Conservation (phyloP, 2,797 vertebrate genomes). For the Novumbra hubbsi region DNA sequence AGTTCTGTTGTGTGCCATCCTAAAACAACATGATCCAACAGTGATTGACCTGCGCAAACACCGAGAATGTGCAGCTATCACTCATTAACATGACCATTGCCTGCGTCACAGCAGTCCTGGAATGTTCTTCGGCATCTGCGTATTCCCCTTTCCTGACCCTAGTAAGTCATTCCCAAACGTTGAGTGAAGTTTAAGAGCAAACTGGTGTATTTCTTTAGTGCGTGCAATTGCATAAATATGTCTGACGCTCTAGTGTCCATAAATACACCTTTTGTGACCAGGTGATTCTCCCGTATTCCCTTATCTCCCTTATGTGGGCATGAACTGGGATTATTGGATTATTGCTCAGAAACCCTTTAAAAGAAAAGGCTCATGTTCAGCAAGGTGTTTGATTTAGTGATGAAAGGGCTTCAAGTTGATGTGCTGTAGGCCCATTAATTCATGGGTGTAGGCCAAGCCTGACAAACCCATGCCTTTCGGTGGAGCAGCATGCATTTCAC, state of each 20-base stretch:
- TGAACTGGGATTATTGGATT: neutral
- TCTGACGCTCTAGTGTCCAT: conserved; percentile 2
- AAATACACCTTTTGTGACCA: neutral
- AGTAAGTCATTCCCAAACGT: neutral
- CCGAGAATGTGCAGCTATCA: neutral
- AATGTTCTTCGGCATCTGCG: neutral
- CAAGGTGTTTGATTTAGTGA: conserved; percentile 11
- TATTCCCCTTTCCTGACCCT: neutral
- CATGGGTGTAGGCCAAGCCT: neutral
- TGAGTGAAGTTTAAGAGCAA: neutral
- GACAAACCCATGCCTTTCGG: neutral
- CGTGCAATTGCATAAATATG: neutral
- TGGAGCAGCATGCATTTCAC: neutral
- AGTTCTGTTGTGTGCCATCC: neutral
- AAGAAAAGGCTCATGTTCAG: conserved; percentile 18
- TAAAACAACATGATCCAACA: neutral
- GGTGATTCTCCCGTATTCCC: no score
- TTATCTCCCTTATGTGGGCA: no score
- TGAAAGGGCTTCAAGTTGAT: conserved; percentile 22
- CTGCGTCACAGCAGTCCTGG: neutral
- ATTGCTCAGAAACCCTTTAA: conserved; percentile 9
- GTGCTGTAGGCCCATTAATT: conserved; percentile 19
- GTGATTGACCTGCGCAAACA: neutral
- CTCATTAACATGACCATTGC: neutral
- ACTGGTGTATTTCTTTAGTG: neutral